Percentiles rank a stretch among this genome's conserved stretches.
These are phyloP conservation scores for Phania funesta DNA, from an alignment of 2,888 invertebrate genomes.

Conservation along the genomic window DNA sequence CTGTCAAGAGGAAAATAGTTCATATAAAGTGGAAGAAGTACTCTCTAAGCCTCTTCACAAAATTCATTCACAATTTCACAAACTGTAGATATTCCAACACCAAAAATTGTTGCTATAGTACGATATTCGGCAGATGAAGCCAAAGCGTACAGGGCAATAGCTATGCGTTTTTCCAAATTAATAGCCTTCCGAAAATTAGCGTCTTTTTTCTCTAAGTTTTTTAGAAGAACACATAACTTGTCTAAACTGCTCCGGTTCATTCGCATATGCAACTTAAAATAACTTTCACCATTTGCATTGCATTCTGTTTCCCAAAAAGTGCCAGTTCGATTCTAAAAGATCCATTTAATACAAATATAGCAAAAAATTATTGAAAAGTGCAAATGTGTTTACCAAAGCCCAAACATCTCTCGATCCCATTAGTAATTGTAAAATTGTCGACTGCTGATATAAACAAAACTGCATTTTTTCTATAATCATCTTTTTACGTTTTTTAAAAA, in stretches of 20 bases:
- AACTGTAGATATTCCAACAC: slow-evolving; percentile 7
- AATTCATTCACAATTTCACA: slow-evolving; percentile 1
- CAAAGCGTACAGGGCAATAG: slow-evolving; percentile 13
- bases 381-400: not conserved
- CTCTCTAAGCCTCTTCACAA: slow-evolving; percentile 3
- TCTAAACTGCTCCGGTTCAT: slow-evolving; percentile 10
- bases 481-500: not conserved
- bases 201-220: slow-evolving; percentile 2
- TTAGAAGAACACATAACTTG: not conserved
- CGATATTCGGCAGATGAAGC: slow-evolving; percentile 22
- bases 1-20: not conserved
- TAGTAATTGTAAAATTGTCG: not conserved
- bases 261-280: slow-evolving; percentile 4
- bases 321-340: slow-evolving; percentile 13
- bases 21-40: not conserved
- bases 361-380: not conserved
- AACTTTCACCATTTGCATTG: slow-evolving; percentile 7
- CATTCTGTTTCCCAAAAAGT: slow-evolving; percentile 25
- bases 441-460: not conserved
- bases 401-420: not conserved
- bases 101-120: slow-evolving; percentile 16
- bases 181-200: slow-evolving; percentile 10
- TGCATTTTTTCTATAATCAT: not conserved
- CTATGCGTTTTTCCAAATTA: slow-evolving; percentile 14
- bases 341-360: not conserved